A percentile compares a stretch with the other conserved stretches of the same genome.
These are phyloP conservation scores for Synergus umbraculus DNA, from an alignment of 2,888 invertebrate genomes.

Conservation along the genomic window DNA sequence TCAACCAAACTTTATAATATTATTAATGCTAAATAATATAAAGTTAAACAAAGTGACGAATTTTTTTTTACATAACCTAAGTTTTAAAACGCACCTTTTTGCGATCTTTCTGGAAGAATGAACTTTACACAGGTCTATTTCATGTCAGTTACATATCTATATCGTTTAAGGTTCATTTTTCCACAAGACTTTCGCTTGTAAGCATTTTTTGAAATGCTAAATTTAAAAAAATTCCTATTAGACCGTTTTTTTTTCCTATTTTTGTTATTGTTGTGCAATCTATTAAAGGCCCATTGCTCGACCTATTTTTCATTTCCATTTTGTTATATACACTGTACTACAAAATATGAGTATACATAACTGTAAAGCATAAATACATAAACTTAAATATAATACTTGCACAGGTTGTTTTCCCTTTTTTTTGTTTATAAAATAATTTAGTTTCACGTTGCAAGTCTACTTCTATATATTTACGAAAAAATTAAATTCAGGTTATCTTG, in stretches of 20 bases:
- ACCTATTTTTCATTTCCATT: neutral
- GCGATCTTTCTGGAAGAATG: no score
- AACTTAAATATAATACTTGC: neutral
- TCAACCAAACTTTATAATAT: neutral
- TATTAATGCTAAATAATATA: neutral
- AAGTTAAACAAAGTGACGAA: neutral
- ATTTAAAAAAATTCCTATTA: neutral
- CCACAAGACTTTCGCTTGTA: neutral
- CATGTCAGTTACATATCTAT: no score
- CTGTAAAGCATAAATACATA: slow-evolving; percentile 9
- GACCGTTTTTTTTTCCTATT: neutral
- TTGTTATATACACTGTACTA: neutral
- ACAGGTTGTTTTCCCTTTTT: slow-evolving; percentile 15
- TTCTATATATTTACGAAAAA: no score
- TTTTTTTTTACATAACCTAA: neutral
- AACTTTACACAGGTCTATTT: no score
- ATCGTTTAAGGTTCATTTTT: no score
- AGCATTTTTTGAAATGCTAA: neutral
- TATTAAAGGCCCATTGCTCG: neutral
- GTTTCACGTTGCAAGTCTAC: no score
- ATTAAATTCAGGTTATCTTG: slow-evolving; percentile 8
- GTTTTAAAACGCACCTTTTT: neutral
- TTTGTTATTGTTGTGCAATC: neutral
- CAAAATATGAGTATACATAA: neutral
- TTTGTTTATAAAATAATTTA: neutral